These are phyloP conservation scores for Hylaeus anthracinus DNA, from an alignment of 1,140 invertebrate genomes.

Conservation along the genomic window DNA sequence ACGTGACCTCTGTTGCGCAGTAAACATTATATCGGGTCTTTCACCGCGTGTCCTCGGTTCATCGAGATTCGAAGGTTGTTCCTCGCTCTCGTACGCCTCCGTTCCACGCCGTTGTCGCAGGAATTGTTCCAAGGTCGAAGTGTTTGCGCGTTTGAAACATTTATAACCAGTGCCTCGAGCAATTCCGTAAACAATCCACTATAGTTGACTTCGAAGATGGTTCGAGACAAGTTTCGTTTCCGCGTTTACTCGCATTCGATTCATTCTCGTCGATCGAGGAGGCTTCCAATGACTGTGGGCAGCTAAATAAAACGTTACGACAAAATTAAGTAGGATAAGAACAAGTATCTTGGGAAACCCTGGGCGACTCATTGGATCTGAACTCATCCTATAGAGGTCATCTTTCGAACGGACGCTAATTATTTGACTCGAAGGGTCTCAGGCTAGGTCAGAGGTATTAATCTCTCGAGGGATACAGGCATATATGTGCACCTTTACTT, in stretches of 20 bases:
- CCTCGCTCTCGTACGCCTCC: not conserved
- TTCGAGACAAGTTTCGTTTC: not conserved
- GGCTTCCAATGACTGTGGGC: not conserved
- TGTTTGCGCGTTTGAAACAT: not conserved
- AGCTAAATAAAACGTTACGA: no score
- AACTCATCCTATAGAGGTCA: no score
- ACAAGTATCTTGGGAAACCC: no score
- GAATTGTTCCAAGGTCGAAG: not conserved
- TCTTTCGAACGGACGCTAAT: no score
- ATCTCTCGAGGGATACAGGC: no score
- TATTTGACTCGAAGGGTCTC: no score
- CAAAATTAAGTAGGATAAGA: no score
- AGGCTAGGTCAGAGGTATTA: no score
- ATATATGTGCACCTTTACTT: no score
- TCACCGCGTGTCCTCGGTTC: not conserved
- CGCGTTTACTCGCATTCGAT: not conserved
- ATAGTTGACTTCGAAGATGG: not conserved
- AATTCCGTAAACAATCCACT: not conserved
- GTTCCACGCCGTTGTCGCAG: not conserved
- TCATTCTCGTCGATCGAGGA: constrained; percentile 4
- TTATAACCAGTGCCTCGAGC: not conserved
- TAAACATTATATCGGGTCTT: no score
- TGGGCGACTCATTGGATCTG: no score
- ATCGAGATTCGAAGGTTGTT: not conserved
- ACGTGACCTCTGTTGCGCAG: no score